phyloP scores from a whole-genome alignment of 35 echinoderm and acorn worm species.

The Apostichopus japonicus region DNA sequence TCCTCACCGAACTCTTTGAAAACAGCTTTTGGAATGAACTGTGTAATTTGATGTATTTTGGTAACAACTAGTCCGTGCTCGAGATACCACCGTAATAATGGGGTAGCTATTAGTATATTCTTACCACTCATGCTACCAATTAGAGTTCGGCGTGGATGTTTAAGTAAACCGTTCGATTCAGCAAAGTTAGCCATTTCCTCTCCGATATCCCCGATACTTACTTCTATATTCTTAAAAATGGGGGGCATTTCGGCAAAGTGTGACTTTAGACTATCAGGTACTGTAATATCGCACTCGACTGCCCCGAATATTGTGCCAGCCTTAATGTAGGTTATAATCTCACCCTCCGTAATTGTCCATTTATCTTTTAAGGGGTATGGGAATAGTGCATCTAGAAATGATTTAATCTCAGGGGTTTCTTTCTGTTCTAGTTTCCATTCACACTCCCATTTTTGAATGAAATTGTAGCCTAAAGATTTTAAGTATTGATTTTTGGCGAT shows the following conservation, averaged over 20 bases:
- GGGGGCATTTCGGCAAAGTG: slow-evolving; percentile 49
- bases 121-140: slow-evolving; percentile 53
- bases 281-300: slow-evolving; percentile 40
- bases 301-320: slow-evolving; percentile 12
- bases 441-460: slow-evolving; percentile 40
- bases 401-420: background rate
- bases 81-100: background rate
- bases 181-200: slow-evolving; percentile 45
- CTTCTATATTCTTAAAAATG: slow-evolving; percentile 51
- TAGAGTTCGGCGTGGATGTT: slow-evolving; percentile 19
- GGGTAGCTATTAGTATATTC: slow-evolving; percentile 46
- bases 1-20: slow-evolving; percentile 55
- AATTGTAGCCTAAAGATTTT: background rate
- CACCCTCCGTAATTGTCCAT: background rate
- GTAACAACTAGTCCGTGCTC: slow-evolving; percentile 22
- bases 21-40: slow-evolving; percentile 48
- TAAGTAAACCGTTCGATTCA: background rate
- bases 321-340: background rate
- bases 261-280: slow-evolving; percentile 18
- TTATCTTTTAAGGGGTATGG: slow-evolving; percentile 14
- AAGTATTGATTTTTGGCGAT: background rate
- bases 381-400: slow-evolving; percentile 8
- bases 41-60: slow-evolving; percentile 32
- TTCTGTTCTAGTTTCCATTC: slow-evolving; percentile 20
- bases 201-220: slow-evolving; percentile 18